Evolutionary conservation across 2,888 invertebrate genomes (phyloP).

Genomic region (Drosophila helvetica): DNA sequence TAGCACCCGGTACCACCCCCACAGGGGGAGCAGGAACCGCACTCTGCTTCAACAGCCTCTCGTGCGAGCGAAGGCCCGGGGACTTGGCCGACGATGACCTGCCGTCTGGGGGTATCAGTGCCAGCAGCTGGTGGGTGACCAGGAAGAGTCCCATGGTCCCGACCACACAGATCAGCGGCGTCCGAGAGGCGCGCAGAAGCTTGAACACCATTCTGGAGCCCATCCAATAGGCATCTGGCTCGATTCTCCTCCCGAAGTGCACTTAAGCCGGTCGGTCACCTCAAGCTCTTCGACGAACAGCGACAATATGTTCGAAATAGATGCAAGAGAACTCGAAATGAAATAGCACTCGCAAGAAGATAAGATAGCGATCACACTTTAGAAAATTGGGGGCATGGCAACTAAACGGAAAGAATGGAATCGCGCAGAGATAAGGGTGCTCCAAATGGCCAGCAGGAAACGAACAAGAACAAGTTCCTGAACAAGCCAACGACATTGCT

Average conservation of each 20-base stretch:
- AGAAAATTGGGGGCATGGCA: neutral
- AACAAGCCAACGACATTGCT: too few species aligned
- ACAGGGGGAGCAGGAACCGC: neutral
- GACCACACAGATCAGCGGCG: neutral
- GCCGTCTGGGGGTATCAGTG: neutral
- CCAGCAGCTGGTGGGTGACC: neutral
- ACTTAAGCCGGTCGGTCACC: neutral
- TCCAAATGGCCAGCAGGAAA: too few species aligned
- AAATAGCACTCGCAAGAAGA: too few species aligned
- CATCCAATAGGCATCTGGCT: neutral
- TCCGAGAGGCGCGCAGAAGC: neutral
- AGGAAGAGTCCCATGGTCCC: neutral
- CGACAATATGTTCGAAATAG: too few species aligned
- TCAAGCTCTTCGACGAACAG: neutral
- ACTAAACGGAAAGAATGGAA: too few species aligned
- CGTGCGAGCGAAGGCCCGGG: neutral
- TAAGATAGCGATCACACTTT: neutral
- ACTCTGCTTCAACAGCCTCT: neutral
- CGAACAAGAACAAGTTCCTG: too few species aligned
- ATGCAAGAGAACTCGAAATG: too few species aligned
- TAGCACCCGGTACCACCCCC: too few species aligned
- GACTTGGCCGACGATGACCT: neutral
- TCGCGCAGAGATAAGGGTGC: too few species aligned
- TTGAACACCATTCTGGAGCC: neutral
- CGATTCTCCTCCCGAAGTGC: neutral